These are phyloP conservation scores for Drosophila serrata DNA, from an alignment of 1,140 invertebrate genomes.

Conservation along the genomic window DNA sequence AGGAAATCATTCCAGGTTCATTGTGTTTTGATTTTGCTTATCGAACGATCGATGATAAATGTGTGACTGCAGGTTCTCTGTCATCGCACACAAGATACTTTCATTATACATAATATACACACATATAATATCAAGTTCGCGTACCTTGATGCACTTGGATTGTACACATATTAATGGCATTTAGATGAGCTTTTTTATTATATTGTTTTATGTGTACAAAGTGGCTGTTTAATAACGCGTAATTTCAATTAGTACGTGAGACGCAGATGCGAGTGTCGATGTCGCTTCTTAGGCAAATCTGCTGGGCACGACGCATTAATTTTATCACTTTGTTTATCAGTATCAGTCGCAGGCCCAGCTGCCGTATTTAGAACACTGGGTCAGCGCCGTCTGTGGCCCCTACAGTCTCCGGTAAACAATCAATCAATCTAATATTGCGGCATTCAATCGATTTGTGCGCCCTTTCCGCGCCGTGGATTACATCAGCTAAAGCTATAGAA, in stretches of 20 bases:
- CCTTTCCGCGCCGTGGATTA: slow-evolving; percentile 48
- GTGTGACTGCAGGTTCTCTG: slow-evolving; percentile 44
- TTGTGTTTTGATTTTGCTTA: slow-evolving; percentile 52
- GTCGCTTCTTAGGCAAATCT: slow-evolving; percentile 49
- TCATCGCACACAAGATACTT: slow-evolving; percentile 9
- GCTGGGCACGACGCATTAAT: slow-evolving; percentile 61
- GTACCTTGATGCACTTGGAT: slow-evolving; percentile 49
- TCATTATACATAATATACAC: slow-evolving; percentile 1
- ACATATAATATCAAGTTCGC: slow-evolving; percentile 49
- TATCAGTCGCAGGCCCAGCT: slow-evolving; percentile 21
- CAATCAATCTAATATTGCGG: slow-evolving; percentile 59
- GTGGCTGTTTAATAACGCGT: slow-evolving; percentile 64
- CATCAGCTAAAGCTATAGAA: slow-evolving; percentile 33
- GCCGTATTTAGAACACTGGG: slow-evolving; percentile 31
- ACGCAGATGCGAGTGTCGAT: slow-evolving; percentile 47
- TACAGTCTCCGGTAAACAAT: slow-evolving; percentile 36
- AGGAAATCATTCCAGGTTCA: slow-evolving; percentile 30
- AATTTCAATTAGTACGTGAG: slow-evolving; percentile 68
- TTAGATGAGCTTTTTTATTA: slow-evolving; percentile 61
- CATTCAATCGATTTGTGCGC: slow-evolving; percentile 35
- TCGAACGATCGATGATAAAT: slow-evolving; percentile 65
- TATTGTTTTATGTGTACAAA: slow-evolving; percentile 17
- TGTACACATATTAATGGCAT: slow-evolving; percentile 45
- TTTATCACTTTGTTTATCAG: slow-evolving; percentile 79
- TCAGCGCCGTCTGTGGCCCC: slow-evolving; percentile 29